phyloP scores from a whole-genome alignment of 2,113 vertebrate species.

The Caranx ignobilis region DNA sequence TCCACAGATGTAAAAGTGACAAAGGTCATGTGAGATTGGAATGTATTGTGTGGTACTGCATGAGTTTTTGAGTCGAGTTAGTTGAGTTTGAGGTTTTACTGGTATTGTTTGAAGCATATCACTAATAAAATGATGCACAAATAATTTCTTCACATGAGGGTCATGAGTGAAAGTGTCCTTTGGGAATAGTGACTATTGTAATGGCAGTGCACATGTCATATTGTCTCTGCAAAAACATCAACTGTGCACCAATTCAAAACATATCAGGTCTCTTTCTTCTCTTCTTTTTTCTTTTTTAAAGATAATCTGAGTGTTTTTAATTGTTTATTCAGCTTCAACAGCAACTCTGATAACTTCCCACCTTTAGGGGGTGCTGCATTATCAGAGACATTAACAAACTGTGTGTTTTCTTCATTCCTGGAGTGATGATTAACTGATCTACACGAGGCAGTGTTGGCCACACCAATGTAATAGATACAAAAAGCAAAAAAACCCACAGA shows the following conservation, averaged over 20 bases:
- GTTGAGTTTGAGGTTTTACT: not conserved
- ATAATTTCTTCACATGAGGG: no score
- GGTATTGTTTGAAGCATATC: not conserved
- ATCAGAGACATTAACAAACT: conserved; percentile 6
- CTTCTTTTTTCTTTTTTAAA: not conserved
- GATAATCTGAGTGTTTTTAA: not conserved
- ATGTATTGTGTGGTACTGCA: not conserved
- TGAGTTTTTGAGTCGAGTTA: not conserved
- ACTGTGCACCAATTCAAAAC: not conserved
- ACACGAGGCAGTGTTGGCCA: not conserved
- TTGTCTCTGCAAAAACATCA: not conserved
- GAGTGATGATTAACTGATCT: conserved; percentile 13
- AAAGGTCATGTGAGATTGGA: not conserved
- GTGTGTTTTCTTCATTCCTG: not conserved
- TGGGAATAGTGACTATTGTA: not conserved
- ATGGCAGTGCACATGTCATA: not conserved
- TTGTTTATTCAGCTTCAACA: not conserved
- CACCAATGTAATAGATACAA: not conserved
- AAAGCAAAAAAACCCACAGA: not conserved
- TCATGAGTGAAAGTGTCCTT: not conserved
- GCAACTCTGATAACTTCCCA: no score
- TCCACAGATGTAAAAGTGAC: not conserved
- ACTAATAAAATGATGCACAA: not conserved
- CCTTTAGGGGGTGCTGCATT: conserved; percentile 49
- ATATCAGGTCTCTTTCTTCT: not conserved